A percentile compares a stretch with the other conserved stretches of the same genome.
Conservation (phyloP, 1,140 invertebrate species). For the Paramacrobiotus metropolitanus region DNA sequence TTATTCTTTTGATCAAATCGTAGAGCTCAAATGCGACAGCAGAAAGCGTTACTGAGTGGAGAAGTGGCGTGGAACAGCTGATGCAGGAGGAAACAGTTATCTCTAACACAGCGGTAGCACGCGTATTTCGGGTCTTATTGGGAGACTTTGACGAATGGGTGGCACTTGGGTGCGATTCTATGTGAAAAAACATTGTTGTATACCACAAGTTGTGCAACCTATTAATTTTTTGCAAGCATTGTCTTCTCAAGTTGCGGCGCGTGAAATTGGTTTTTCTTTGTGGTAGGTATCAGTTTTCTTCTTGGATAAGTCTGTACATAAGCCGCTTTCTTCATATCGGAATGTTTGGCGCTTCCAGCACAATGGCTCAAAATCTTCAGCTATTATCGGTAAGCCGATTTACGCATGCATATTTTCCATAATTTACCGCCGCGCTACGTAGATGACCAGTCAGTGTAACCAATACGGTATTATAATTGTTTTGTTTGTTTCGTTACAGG, state of each 20-base stretch:
- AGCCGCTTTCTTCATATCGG: neutral
- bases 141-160: neutral
- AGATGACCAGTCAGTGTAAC: neutral
- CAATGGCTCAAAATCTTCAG: neutral
- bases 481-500: neutral
- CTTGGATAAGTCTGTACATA: neutral
- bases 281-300: neutral
- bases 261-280: neutral
- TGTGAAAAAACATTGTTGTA: too few relatives aligned
- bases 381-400: neutral
- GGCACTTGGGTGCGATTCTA: neutral
- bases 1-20: neutral
- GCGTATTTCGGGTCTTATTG: neutral
- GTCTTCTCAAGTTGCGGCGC: neutral
- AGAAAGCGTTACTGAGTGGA: neutral
- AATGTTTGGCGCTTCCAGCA: neutral
- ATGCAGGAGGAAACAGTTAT: neutral
- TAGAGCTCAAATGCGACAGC: neutral
- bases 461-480: neutral
- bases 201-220: too few relatives aligned
- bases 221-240: neutral
- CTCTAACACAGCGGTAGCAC: neutral
- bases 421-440: neutral
- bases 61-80: neutral
- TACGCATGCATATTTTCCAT: too few relatives aligned